Evolutionary conservation across 2,113 vertebrate genomes (phyloP), one percentile per base, ranked within the genome.

Genomic region (Ciconia maguari): DNA sequence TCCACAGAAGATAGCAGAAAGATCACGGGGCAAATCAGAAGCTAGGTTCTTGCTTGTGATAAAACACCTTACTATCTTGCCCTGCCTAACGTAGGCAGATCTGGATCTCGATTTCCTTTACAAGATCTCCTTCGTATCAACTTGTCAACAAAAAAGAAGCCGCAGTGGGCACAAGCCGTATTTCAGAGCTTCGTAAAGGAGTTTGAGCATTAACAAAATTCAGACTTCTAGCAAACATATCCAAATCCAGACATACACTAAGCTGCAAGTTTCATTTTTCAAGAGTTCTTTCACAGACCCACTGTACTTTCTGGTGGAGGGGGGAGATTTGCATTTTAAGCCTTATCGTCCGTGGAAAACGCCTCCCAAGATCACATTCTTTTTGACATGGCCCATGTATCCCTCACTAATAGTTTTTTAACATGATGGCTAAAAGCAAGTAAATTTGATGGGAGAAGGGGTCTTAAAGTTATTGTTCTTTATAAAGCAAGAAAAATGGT

Each of bases 281-380:
- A 58, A 34, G 36, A 74, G 29, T 10, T 72, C 30, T 38, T 96
- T 7, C 48, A 58, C 36, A 85, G 48, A 34, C 9, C 51, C 26
- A 7, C 13, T 24, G 11, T 15, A 60, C 34, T 27, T 42, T 15
- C 51, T 24, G 24, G 34, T 10, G 16, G 29, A 76, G 78, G 55
- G 52, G 13, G 11, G 0, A 70, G 49, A 78, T 2, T 32, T 72
- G 34, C 22, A 38, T 72, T 78, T 85, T 44, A 65, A 77, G 44
- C 46, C 38, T 83, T 54, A 64, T 0, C n/a, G 25, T 55, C 49
- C 4, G 0, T 21, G 21, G 16, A 48, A 80, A 60, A 51, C 4
- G 2, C 21, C 16, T 77, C 68, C 62, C 22, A 7, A 24, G 17
- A 10, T 22, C 9, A 44, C 20, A 10, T 10, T 38, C 16, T 60